These are phyloP conservation scores for Gnathonemus echidnorhynchus DNA, from an alignment of 2,113 vertebrate species.

Conservation along the genomic window DNA sequence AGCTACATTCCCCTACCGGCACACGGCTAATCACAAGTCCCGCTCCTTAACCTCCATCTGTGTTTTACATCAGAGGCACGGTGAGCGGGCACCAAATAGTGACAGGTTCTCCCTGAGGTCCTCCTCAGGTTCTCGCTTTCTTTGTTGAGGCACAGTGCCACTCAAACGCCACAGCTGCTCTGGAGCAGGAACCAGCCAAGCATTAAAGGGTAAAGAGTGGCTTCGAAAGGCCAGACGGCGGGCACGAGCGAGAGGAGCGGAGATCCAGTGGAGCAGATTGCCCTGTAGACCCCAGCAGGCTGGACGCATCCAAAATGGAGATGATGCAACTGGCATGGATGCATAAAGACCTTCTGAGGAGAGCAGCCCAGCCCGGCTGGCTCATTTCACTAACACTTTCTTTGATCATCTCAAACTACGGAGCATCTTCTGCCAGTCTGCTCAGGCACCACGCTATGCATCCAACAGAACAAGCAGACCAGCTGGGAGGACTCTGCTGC, in stretches of 20 bases:
- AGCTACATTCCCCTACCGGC: not conserved
- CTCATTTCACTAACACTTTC: not conserved
- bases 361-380: not conserved
- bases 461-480: not conserved
- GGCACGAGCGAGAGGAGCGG: not conserved
- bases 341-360: not conserved
- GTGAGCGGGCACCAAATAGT: not conserved
- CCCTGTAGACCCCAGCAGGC: not conserved
- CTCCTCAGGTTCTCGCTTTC: not conserved
- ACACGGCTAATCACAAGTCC: not conserved
- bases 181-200: not conserved
- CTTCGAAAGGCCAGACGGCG: not conserved
- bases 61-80: not conserved
- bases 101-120: not conserved
- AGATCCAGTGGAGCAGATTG: not conserved
- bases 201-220: not conserved
- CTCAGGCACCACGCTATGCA: not conserved
- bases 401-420: not conserved
- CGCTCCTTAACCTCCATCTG: not conserved
- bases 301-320: not conserved
- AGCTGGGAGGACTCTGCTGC: not conserved
- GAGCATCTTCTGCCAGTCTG: not conserved
- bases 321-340: not conserved
- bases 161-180: not conserved
- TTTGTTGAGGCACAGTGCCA: not conserved